A percentile compares a stretch with the other conserved stretches of the same genome.
These are phyloP conservation scores for Calonectris borealis DNA, from an alignment of 2,113 vertebrate genomes.

Conservation along the genomic window DNA sequence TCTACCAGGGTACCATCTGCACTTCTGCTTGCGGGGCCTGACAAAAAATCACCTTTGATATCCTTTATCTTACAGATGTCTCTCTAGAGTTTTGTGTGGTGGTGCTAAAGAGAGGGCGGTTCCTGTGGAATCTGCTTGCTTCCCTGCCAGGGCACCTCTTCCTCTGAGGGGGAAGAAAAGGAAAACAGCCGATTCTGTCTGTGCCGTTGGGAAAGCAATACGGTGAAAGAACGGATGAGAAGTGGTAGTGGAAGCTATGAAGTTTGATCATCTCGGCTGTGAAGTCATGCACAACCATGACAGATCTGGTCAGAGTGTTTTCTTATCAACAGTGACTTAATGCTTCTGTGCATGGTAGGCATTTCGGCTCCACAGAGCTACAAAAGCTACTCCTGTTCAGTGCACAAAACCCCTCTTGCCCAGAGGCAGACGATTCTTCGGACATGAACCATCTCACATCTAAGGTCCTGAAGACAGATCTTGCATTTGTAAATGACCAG, in stretches of 20 bases:
- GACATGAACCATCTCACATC: background rate
- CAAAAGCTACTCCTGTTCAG: background rate
- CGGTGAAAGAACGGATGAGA: background rate
- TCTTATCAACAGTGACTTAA: background rate
- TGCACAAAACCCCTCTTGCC: background rate
- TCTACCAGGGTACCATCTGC: background rate
- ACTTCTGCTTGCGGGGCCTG: background rate
- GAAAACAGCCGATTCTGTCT: rapidly evolving
- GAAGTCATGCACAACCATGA: background rate
- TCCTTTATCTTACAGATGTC: background rate
- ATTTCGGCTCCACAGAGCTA: background rate
- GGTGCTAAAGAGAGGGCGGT: rapidly evolving
- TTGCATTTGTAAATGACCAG: background rate
- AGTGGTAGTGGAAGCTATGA: background rate
- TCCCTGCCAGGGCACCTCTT: background rate
- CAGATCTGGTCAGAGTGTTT: background rate
- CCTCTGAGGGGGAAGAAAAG: background rate
- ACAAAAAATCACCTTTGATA: background rate
- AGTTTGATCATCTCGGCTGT: background rate
- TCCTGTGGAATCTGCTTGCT: background rate
- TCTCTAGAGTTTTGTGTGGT: background rate
- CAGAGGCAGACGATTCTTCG: background rate
- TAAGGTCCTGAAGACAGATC: background rate
- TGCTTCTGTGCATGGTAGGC: background rate
- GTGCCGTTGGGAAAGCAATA: background rate